These are phyloP conservation scores for Hypomecis atomaria DNA, from an alignment of 2,888 invertebrate species.

Conservation along the genomic window DNA sequence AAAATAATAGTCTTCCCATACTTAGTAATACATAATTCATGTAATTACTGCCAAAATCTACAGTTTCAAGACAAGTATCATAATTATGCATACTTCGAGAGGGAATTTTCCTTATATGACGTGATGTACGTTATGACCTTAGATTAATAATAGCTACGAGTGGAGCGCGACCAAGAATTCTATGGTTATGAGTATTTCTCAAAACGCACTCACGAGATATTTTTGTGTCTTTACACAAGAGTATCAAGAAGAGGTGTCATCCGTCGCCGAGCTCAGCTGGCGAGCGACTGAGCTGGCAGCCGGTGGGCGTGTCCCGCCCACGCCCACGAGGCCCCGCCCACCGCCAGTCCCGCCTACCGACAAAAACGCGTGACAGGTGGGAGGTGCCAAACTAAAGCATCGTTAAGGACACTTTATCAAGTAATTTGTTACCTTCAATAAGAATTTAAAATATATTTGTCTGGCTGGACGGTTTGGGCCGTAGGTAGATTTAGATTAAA, in stretches of 20 bases:
- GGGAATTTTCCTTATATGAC: too few species aligned
- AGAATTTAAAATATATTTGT: constrained; percentile 74
- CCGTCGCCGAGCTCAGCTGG: constrained; percentile 66
- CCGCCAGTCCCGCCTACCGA: constrained; percentile 57
- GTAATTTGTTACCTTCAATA: constrained; percentile 81
- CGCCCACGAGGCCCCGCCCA: constrained; percentile 61
- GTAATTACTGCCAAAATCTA: too few species aligned
- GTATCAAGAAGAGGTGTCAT: constrained; percentile 55
- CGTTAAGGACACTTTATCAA: constrained; percentile 82
- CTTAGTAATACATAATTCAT: too few species aligned
- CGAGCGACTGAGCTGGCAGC: constrained; percentile 76
- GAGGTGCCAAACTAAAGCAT: constrained; percentile 72
- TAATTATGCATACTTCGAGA: too few species aligned
- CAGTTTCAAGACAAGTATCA: too few species aligned
- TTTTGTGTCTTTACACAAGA: background rate
- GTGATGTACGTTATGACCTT: too few species aligned
- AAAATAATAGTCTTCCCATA: too few species aligned
- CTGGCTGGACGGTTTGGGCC: constrained; percentile 42
- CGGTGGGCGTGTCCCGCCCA: constrained; percentile 63
- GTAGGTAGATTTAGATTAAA: background rate
- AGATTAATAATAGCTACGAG: too few species aligned
- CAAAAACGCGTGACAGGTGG: constrained; percentile 77
- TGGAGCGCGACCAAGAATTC: too few species aligned
- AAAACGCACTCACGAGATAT: too few species aligned
- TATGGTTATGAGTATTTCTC: too few species aligned